Conservation (phyloP, 2,113 vertebrate species). For the Menura novaehollandiae region DNA sequence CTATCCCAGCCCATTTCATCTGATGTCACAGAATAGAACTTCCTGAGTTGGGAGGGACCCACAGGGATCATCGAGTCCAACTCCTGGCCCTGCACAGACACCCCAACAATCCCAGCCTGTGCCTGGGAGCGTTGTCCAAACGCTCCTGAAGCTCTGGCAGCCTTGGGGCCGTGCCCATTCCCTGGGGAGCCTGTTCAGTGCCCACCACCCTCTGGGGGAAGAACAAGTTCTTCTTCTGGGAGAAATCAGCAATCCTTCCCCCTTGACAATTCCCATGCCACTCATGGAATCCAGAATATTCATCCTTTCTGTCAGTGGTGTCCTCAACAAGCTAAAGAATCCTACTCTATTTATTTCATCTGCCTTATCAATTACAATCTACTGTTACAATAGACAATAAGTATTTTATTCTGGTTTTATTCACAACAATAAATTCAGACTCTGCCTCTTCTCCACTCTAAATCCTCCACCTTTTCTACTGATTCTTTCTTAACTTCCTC, state of each 20-base stretch:
- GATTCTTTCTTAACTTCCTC: neutral
- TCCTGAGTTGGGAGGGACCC: neutral
- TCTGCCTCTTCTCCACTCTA: neutral
- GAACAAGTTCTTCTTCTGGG: neutral
- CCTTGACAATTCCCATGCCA: neutral
- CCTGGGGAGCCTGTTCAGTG: neutral
- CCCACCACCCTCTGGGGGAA: fast-evolving
- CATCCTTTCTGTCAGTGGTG: neutral
- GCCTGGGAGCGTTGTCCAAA: neutral
- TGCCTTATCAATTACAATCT: neutral
- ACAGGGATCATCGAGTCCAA: fast-evolving
- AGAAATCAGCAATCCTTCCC: neutral
- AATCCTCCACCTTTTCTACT: neutral
- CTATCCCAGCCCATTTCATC: neutral
- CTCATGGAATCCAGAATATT: neutral
- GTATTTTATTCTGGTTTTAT: neutral
- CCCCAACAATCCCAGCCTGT: too few relatives aligned
- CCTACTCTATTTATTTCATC: neutral
- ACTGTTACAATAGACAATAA: neutral
- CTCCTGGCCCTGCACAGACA: neutral
- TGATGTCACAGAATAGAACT: neutral
- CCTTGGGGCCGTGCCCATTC: fast-evolving
- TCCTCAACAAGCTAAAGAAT: neutral
- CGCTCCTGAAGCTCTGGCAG: fast-evolving
- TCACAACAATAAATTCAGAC: neutral